A percentile compares a stretch with the other conserved stretches of the same genome.
These are phyloP conservation scores for Alosa alosa DNA, from an alignment of 2,113 vertebrate species.

Conservation along the genomic window DNA sequence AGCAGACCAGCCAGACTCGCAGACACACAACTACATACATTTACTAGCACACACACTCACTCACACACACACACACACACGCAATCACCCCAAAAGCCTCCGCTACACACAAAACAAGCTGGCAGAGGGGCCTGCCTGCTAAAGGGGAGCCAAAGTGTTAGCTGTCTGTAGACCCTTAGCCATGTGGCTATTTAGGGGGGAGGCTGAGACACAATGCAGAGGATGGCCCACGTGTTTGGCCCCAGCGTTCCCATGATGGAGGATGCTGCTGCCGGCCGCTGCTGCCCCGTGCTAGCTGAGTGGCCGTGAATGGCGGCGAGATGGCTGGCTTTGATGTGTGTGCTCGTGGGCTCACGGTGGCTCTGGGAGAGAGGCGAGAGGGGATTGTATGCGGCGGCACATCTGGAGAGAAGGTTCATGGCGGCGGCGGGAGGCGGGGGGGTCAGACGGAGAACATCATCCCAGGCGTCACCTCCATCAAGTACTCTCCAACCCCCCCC, in stretches of 20 bases:
- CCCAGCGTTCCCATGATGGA: not conserved
- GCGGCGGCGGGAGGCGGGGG: not conserved
- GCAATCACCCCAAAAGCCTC: not conserved
- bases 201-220: not conserved
- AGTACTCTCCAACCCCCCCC: not conserved
- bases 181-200: not conserved
- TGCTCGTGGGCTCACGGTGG: not conserved
- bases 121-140: not conserved
- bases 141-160: not conserved
- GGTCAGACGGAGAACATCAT: constrained; percentile 8
- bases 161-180: not conserved
- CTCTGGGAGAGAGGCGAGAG: not conserved
- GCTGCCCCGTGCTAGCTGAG: not conserved
- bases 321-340: not conserved
- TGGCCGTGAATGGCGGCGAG: not conserved
- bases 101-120: not conserved
- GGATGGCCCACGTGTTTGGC: not conserved
- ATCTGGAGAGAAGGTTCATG: not conserved
- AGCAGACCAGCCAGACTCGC: not conserved
- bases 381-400: not conserved
- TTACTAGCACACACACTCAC: not conserved
- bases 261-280: not conserved
- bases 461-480: constrained; percentile 12
- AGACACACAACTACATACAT: not conserved
- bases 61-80: constrained; percentile 22